Base-by-base conservation (phyloP, 2,888 invertebrate genomes). In the Gymnocheta viridis region DNA sequence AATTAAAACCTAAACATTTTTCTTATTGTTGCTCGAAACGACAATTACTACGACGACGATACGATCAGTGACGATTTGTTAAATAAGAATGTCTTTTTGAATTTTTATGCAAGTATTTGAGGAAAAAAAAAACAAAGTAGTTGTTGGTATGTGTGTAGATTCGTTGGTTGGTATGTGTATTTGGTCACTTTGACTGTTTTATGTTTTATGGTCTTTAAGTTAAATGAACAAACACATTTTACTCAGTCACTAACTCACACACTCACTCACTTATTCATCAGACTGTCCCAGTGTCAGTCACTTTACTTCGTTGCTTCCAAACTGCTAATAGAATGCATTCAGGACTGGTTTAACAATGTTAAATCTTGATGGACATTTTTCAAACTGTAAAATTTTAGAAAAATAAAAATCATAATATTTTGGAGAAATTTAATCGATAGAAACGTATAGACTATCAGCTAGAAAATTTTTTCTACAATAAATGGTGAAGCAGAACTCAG, bases 1-100 rank as follows among this genome's bases (percentile, higher is more conserved):
- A 84, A 81, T 81, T 69, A 56, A 82, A 81, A 67, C 27, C 49
- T 79, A 56, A 81, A 81, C 81, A 56, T 76, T 79, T 79, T 47
- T 51, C 41, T 64, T 27, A 10, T 9, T 69, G 60, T 79, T 70
- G 35, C 41, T 77, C 22, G 7, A 51, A 60, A 19, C 38, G 17
- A 67, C 47, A 32, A 56, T 58, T 49, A 58, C 32, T 17, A 35
- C 67, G 19, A 6, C 41, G 51, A 54, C 60, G 29, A 27, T 35
- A 35, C 41, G 54, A 32, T 27, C 67, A 51, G 67, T 67, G 60
- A 67, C 74, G 51, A 74, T 58, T 41, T 77, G 35, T 69, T 47
- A 64, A 47, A 9, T 27, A 47, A 17, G 10, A 47, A 9, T 4
- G 22, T 22, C 7, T 51, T 49, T 47, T 19, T 17, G 38, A 51